Evolutionary conservation across 2,797 vertebrate species (phyloP).

Genomic region (Agapornis canus): DNA sequence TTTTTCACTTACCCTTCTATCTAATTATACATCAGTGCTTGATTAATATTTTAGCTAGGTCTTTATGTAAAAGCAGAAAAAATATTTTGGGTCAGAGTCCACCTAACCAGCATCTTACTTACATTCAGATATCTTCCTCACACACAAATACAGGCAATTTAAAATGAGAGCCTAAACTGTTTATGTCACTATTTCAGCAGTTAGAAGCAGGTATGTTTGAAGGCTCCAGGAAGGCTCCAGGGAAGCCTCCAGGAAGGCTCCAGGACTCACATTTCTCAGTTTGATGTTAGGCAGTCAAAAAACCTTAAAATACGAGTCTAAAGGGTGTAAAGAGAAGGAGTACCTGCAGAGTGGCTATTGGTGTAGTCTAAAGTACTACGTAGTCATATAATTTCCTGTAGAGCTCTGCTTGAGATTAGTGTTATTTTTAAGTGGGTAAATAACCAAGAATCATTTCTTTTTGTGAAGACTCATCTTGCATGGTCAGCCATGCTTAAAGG

Average conservation of each 20-base stretch:
- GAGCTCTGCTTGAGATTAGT: neutral
- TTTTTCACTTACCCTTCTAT: neutral
- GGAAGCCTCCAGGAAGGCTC: no score
- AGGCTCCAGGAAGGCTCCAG: no score
- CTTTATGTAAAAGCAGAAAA: constrained; percentile 5
- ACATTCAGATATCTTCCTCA: neutral
- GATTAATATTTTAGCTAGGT: neutral
- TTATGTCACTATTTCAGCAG: neutral
- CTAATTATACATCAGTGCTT: neutral
- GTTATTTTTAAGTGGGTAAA: neutral
- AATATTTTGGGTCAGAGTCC: neutral
- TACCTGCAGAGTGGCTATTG: neutral
- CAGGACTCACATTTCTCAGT: neutral
- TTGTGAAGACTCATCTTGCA: neutral
- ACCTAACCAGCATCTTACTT: neutral
- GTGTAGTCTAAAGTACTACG: neutral
- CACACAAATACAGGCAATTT: neutral
- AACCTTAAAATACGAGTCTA: neutral
- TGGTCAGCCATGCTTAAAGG: neutral
- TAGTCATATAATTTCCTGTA: neutral
- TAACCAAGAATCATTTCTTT: neutral
- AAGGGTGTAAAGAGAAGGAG: neutral
- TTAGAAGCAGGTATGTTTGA: neutral
- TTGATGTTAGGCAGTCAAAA: neutral
- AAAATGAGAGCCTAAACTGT: neutral